These are phyloP conservation scores for Hypolimnas misippus DNA, from an alignment of 2,888 invertebrate genomes.

Conservation along the genomic window DNA sequence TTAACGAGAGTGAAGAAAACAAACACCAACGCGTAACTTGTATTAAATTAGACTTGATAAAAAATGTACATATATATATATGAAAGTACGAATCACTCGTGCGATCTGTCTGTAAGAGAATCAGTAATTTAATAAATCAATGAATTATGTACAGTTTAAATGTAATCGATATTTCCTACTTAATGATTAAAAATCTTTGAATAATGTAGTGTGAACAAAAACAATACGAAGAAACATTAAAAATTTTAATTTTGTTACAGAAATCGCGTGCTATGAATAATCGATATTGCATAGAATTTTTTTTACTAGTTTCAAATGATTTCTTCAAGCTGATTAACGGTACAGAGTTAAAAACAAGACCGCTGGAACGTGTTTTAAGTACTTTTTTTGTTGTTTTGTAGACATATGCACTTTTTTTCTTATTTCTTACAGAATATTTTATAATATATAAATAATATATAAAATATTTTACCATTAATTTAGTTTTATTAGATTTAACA, in stretches of 20 bases:
- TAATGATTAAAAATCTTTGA: not conserved
- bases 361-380: no score
- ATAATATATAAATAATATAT: no score
- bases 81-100: not conserved
- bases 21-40: no score
- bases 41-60: no score
- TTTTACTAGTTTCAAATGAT: not conserved
- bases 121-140: constrained; percentile 5
- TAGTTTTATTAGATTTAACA: no score
- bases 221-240: not conserved
- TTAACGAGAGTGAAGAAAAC: no score
- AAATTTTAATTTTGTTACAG: not conserved
- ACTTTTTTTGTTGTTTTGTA: no score
- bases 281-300: not conserved
- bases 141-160: not conserved
- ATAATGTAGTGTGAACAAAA: not conserved
- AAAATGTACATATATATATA: not conserved
- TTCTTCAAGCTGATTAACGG: not conserved
- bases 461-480: no score
- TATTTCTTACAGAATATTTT: no score
- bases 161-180: constrained; percentile 1
- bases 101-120: not conserved
- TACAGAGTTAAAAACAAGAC: no score
- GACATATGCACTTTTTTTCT: no score
- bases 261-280: constrained; percentile 7